Percentiles rank a stretch among this genome's conserved stretches.
Evolutionary conservation across 2,797 vertebrate genomes (phyloP).

Genomic region (Sternarchorhynchus goeldii): DNA sequence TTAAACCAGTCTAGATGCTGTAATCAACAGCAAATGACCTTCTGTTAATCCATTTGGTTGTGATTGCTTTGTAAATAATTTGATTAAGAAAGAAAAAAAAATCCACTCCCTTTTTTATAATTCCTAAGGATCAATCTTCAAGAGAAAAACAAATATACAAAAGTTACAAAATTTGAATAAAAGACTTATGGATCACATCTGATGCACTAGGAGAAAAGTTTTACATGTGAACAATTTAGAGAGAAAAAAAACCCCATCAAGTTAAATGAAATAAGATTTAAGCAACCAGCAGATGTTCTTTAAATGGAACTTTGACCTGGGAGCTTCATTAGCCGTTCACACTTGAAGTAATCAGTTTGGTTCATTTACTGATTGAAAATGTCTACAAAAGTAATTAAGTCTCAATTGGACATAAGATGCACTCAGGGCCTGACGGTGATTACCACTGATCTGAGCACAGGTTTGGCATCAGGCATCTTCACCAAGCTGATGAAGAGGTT

Average conservation of each 20-base stretch:
- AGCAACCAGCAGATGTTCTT: not conserved
- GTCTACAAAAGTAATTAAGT: not conserved
- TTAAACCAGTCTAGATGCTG: not conserved
- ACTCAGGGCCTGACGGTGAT: not conserved
- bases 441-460: conserved; percentile 1
- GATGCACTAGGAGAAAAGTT: no score
- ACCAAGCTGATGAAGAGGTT: not conserved
- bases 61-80: no score
- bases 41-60: no score
- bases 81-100: no score
- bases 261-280: no score
- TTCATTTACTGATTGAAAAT: not conserved
- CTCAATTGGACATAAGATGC: not conserved
- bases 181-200: no score
- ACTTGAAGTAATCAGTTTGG: not conserved
- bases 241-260: no score
- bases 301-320: not conserved
- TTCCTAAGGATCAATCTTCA: no score
- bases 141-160: no score
- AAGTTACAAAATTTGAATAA: no score
- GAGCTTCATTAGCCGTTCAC: not conserved
- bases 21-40: not conserved
- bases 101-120: no score
- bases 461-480: not conserved
- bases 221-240: no score